These are phyloP conservation scores for Athene cunicularia DNA, from an alignment of 2,113 vertebrate species.

Conservation along the genomic window DNA sequence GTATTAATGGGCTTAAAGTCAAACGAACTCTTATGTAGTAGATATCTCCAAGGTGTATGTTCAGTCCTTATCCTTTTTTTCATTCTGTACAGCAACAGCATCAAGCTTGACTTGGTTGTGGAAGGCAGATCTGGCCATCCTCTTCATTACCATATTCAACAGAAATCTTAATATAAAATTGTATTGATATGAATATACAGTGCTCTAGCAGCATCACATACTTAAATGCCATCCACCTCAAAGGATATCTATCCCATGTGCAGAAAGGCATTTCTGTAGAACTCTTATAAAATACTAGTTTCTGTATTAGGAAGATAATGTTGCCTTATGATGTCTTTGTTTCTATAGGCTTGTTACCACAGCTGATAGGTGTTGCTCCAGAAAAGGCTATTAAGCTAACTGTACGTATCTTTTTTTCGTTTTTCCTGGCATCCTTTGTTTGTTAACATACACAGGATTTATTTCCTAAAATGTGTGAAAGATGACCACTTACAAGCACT, in stretches of 20 bases:
- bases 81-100: not conserved
- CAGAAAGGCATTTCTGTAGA: not conserved
- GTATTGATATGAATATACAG: not conserved
- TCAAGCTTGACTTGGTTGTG: not conserved
- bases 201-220: not conserved
- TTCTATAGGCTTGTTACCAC: slow-evolving; percentile 91
- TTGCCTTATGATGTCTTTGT: slow-evolving; percentile 61
- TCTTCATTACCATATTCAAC: not conserved
- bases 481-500: slow-evolving; percentile 41
- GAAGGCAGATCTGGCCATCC: not conserved
- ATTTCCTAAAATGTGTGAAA: slow-evolving; percentile 48
- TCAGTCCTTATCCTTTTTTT: not conserved
- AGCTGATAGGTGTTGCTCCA: slow-evolving; percentile 95
- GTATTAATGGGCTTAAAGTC: not conserved
- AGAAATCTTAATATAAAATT: not conserved
- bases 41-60: not conserved
- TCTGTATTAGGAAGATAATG: slow-evolving; percentile 47
- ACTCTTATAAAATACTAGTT: not conserved
- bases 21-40: not conserved
- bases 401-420: slow-evolving; percentile 82
- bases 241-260: not conserved
- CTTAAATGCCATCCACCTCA: not conserved
- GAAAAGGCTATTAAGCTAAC: slow-evolving; percentile 98
- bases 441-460: slow-evolving; percentile 8
- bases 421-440: not conserved